These are phyloP conservation scores for Subacronicta megacephala DNA, from an alignment of 2,888 invertebrate genomes.

Conservation along the genomic window DNA sequence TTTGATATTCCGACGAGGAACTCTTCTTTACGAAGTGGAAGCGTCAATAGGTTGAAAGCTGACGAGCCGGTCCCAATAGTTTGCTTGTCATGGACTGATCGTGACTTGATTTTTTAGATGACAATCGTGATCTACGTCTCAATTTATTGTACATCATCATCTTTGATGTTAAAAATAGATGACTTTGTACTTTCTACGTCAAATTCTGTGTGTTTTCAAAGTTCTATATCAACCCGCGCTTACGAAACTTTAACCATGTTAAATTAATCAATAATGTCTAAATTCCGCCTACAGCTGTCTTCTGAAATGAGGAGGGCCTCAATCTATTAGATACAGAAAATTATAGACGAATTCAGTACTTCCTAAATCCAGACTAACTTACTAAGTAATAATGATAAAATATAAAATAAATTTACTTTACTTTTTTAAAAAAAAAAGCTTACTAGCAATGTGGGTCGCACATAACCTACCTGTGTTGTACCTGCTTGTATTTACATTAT, in stretches of 20 bases:
- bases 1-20: slow-evolving; percentile 22
- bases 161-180: slow-evolving; percentile 21
- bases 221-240: not conserved
- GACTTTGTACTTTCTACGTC: slow-evolving; percentile 22
- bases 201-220: not conserved
- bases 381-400: too few species aligned
- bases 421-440: too few species aligned
- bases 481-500: too few species aligned
- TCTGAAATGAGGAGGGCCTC: too few species aligned
- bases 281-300: too few species aligned
- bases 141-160: slow-evolving; percentile 34
- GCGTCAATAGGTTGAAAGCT: slow-evolving; percentile 47
- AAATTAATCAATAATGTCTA: too few species aligned
- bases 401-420: too few species aligned
- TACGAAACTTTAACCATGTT: not conserved
- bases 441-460: too few species aligned
- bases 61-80: slow-evolving; percentile 38
- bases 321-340: too few species aligned
- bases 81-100: slow-evolving; percentile 43
- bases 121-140: slow-evolving; percentile 46
- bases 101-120: slow-evolving; percentile 63
- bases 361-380: too few species aligned
- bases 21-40: slow-evolving; percentile 28
- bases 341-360: too few species aligned
- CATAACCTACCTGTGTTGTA: too few species aligned